Conservation (phyloP, 2,797 vertebrate species). For the Margarornis squamiger region DNA sequence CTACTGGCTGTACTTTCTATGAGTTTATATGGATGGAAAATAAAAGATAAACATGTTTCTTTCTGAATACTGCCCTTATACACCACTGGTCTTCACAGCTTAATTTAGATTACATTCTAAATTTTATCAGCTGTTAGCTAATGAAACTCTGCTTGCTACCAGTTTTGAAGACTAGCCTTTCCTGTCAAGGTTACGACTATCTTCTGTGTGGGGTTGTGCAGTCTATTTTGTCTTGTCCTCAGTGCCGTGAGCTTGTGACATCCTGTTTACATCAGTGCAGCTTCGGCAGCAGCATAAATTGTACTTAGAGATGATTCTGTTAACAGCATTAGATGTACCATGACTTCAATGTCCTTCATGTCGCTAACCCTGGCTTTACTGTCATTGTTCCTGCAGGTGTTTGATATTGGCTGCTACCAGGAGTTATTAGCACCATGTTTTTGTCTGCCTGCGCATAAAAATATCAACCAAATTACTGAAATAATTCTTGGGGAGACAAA, state of each 20-base stretch:
- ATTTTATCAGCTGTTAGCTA: not conserved
- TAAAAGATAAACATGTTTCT: not conserved
- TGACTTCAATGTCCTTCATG: not conserved
- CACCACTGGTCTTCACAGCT: not conserved
- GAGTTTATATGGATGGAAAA: constrained; percentile 24
- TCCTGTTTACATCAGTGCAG: constrained; percentile 29
- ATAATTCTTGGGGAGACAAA: constrained; percentile 95
- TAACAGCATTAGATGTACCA: not conserved
- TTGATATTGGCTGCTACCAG: constrained; percentile 95
- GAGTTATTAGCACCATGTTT: constrained; percentile 97
- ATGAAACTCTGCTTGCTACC: not conserved
- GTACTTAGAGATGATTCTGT: not conserved
- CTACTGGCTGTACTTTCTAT: not conserved
- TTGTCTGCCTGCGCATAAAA: constrained; percentile 92
- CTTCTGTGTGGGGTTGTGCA: not conserved
- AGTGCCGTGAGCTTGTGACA: not conserved
- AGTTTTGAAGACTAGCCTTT: not conserved
- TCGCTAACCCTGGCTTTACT: constrained; percentile 55
- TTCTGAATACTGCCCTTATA: not conserved
- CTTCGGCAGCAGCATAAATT: not conserved
- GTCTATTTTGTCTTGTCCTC: not conserved
- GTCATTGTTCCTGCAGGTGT: constrained; percentile 82
- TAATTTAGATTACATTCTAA: not conserved
- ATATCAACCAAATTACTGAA: constrained; percentile 98
- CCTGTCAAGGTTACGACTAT: not conserved